Evolutionary conservation across 1,140 invertebrate species (phyloP), one percentile per base, ranked within the genome.

Genomic region (Cryptotermes secundus): DNA sequence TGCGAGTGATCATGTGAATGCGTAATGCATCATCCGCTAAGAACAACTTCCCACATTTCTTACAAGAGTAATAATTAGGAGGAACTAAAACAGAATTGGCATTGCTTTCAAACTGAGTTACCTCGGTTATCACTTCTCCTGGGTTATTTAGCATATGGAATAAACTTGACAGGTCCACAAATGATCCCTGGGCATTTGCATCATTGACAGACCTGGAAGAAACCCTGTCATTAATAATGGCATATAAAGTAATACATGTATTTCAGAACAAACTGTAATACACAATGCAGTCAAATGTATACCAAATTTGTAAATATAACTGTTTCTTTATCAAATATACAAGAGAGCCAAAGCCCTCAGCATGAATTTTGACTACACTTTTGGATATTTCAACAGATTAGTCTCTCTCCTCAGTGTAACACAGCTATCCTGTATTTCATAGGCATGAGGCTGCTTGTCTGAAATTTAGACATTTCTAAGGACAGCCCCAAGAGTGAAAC

Each of bases 11-110:
- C 89, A 90, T 90, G 80, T 91, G 90, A 88, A 90, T 36, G 45
- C 83, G 87, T 42, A 92, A 85, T 6, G 88, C 88, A 3, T 89
- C 88, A 45, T 90, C 90, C n/a, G 87, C 86, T 6, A 89, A 90
- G 86, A 93, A 93, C 81, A 91, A 90, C 84, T 92, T 92, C 16
- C 91, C 91, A 84, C 92, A 92, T 72, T 72, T 72, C n/a, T 72
- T 72, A 72, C 59, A 72, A 72, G 59, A 12, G 59, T 31, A 72
- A 72, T 3, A 49, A 19, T 72, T 72, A 31, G 59, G 59, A 72
- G 59, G 1, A n/a, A 72, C 6, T 10, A 6, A 16, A 26, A 72
- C 59, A 72, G 59, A 7, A 72, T 31, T 72, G n/a, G 26, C 31
- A n/a, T 31, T 72, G n/a, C n/a, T 72, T 72, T 72, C 7, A 72